Conservation (phyloP, 2,797 vertebrate genomes). For the Adelosebastes latens region DNA sequence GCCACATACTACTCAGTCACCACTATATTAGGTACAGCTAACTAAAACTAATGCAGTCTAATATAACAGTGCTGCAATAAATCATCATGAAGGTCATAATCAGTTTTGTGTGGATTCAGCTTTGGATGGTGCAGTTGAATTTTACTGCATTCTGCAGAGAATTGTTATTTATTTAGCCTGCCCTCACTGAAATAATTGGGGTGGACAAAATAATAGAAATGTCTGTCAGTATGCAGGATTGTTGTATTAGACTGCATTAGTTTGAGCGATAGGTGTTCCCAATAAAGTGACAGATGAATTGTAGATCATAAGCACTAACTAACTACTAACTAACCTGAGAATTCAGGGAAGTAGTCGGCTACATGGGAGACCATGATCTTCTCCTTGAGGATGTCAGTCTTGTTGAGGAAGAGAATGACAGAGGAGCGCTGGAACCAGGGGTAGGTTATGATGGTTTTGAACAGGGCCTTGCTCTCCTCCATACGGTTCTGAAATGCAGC, state of each 20-base stretch:
- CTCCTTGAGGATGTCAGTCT: slow-evolving; percentile 92
- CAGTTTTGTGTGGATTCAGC: background rate
- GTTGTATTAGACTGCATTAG: background rate
- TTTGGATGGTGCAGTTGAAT: background rate
- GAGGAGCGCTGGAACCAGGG: slow-evolving; percentile 93
- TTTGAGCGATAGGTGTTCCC: background rate
- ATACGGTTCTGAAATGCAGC: slow-evolving; percentile 86
- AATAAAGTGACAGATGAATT: background rate
- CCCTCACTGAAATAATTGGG: background rate
- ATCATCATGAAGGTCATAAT: background rate
- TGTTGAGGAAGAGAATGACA: slow-evolving; percentile 93
- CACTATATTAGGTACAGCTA: background rate
- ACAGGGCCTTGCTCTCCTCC: slow-evolving; percentile 94
- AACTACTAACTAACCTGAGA: slow-evolving; percentile 78
- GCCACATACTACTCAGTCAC: background rate
- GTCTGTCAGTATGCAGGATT: background rate
- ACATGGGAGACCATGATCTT: slow-evolving; percentile 90
- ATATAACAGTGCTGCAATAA: background rate
- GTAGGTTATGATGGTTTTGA: slow-evolving; percentile 93
- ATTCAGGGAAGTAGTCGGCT: slow-evolving; percentile 90
- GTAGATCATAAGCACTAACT: background rate
- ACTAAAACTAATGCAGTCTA: background rate
- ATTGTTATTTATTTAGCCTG: background rate
- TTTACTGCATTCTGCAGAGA: background rate
- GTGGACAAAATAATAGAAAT: background rate